Conservation (phyloP, 2,888 invertebrate genomes). For the Capitulum mitella region DNA sequence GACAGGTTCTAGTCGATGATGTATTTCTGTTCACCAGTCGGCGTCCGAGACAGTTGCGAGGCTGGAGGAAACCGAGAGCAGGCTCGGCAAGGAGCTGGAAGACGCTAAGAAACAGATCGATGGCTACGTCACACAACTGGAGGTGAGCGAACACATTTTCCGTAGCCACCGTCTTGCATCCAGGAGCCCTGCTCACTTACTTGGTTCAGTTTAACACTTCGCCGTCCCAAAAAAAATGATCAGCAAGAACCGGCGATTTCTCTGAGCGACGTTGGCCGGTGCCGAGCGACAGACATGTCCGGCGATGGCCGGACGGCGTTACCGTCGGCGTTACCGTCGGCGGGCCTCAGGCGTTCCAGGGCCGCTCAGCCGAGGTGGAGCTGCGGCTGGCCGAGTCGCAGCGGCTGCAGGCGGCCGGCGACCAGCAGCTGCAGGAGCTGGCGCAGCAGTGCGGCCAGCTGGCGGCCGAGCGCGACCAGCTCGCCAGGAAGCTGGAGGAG, state of each 20-base stretch:
- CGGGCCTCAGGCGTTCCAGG: background rate
- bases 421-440: slow-evolving; percentile 20
- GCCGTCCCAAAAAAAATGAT: no score
- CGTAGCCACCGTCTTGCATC: no score
- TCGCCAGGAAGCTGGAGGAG: background rate
- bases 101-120: background rate
- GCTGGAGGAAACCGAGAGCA: background rate
- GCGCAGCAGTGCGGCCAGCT: slow-evolving; percentile 24
- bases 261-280: no score
- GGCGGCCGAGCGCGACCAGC: slow-evolving; percentile 13
- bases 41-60: background rate
- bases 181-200: no score
- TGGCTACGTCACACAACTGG: background rate
- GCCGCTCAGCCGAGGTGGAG: background rate
- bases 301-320: no score
- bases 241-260: no score
- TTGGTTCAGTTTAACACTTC: no score
- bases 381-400: background rate
- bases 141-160: no score
- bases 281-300: no score
- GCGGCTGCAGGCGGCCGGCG: slow-evolving; percentile 15
- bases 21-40: background rate
- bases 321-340: background rate
- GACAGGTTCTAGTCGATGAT: no score
- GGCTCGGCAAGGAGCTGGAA: background rate